Evolutionary conservation across 1,140 invertebrate genomes (phyloP), one percentile per base, ranked within the genome.

Genomic region (Brachionus calyciflorus): DNA sequence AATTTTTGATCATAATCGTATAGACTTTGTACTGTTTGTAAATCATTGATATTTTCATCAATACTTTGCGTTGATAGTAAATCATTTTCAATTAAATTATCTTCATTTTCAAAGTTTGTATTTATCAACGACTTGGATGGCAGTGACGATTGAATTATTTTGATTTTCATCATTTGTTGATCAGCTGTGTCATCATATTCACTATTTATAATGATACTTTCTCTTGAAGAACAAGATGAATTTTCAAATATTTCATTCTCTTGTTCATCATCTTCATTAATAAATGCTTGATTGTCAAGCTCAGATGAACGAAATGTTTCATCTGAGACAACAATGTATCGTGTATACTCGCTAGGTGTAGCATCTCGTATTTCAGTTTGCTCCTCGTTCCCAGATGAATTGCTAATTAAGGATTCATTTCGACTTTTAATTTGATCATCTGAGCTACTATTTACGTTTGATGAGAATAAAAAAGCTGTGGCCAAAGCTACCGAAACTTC

Each of bases 401-500:
- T 14, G 10, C 12, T n/a, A 17, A 19, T 19, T 9, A 10, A 21
- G 2, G 21, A 48, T 26, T 30, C 26, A 17, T 30, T 26, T 41
- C 26, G 46, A 14, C 28, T 49, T 30, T 55, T 73, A 17, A 73
- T 17, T 24, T 73, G 46, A 12, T 73, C 69, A 55, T 26, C 51
- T 4, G 69, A 73, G 30, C 51, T 44, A 24, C 69, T 73, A 3
- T 73, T 73, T 19, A 73, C 51, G 12, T 37, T 55, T 19, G 69
- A 73, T 3, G 69, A 73, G 21, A 73, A 73, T 28, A 73, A 55
- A 3, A 40, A 37, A 7, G 69, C 69, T n/a, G 69, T 73, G 0
- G 69, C 69, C 1, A 73, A 37, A 17, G 69, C 69, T 10, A 46
- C 69, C 1, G 69, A 44, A 1, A 73, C 69, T 55, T 73, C 69